Conservation (phyloP, 2,888 invertebrate species). For the Lymantria dispar region DNA sequence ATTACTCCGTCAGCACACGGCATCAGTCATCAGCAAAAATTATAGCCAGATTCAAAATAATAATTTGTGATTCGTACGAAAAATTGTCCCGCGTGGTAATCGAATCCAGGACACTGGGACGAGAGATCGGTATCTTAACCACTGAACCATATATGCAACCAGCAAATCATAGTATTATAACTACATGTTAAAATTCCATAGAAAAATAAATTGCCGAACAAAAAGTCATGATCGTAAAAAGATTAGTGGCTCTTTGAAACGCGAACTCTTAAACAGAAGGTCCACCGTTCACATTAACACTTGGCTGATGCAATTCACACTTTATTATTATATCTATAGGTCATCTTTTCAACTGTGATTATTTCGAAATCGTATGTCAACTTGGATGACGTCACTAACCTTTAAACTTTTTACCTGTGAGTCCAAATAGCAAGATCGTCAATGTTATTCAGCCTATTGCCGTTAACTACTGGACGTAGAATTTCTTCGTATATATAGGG, state of each 20-base stretch:
- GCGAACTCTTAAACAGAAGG: not conserved
- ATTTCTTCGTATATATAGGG: too few species aligned
- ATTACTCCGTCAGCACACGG: too few species aligned
- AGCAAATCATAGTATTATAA: not conserved
- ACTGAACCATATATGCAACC: too few species aligned
- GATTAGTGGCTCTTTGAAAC: not conserved
- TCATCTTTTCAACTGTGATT: slow-evolving; percentile 5
- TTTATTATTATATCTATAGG: slow-evolving; percentile 3
- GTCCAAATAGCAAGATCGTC: too few species aligned
- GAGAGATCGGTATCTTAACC: not conserved
- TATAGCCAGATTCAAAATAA: too few species aligned
- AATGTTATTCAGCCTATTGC: too few species aligned
- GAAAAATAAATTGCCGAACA: not conserved
- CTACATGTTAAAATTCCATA: not conserved
- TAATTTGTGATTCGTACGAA: too few species aligned
- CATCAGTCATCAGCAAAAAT: too few species aligned
- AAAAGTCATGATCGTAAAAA: not conserved
- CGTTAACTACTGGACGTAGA: too few species aligned
- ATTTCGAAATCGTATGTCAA: slow-evolving; percentile 11
- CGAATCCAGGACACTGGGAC: too few species aligned
- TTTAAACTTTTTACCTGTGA: too few species aligned
- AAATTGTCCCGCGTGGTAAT: too few species aligned
- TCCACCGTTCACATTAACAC: not conserved
- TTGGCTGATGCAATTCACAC: slow-evolving; percentile 6
- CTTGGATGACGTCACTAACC: not conserved